Evolutionary conservation across 2,797 vertebrate genomes (phyloP).

Genomic region (Myotis myotis): DNA sequence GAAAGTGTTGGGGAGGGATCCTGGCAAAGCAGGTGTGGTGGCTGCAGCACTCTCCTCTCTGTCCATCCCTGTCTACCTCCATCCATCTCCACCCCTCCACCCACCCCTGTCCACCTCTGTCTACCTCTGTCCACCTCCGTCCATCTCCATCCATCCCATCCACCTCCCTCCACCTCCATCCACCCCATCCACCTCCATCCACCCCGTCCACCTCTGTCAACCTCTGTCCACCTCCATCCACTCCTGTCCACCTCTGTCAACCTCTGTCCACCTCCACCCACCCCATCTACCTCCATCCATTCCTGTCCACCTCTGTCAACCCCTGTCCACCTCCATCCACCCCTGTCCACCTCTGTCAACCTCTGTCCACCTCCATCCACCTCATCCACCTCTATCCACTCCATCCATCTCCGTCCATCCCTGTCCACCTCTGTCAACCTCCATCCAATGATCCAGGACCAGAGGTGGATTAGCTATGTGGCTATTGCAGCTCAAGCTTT

Average conservation of each 20-base stretch:
- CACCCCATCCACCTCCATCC: background rate
- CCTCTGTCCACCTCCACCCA: too few species aligned
- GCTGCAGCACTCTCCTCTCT: background rate
- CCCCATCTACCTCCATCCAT: too few species aligned
- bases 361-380: background rate
- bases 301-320: too few species aligned
- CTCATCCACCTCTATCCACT: background rate
- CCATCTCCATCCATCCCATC: background rate
- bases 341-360: background rate
- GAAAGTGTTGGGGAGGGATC: fast-evolving
- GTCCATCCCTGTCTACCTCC: background rate
- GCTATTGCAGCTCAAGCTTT: background rate
- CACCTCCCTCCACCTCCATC: background rate
- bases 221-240: fast-evolving
- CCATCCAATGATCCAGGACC: too few species aligned
- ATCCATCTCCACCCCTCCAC: too few species aligned
- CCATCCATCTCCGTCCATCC: background rate
- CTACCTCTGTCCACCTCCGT: background rate
- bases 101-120: background rate
- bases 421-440: background rate
- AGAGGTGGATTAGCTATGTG: fast-evolving
- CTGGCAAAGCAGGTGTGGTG: fast-evolving
- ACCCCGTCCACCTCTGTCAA: background rate
- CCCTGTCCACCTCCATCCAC: too few species aligned
- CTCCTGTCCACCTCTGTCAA: background rate